These are phyloP conservation scores for Gymnocypris eckloni DNA, from an alignment of 2,797 vertebrate species.

Conservation along the genomic window DNA sequence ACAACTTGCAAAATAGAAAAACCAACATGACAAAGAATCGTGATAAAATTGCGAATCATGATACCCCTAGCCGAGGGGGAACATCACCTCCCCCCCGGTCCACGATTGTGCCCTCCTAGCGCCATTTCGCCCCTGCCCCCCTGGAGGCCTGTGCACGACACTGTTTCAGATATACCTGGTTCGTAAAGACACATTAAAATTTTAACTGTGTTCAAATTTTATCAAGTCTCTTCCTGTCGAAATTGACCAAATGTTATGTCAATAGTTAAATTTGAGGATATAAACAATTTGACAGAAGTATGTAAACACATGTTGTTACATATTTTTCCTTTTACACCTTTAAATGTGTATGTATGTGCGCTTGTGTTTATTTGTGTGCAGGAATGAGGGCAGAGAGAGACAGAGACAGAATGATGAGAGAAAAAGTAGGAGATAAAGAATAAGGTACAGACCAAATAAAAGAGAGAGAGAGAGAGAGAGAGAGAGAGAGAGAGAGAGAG, in stretches of 20 bases:
- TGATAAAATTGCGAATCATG: no score
- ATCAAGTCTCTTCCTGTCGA: background rate
- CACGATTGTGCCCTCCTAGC: no score
- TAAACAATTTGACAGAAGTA: background rate
- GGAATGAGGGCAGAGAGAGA: slow-evolving; percentile 25
- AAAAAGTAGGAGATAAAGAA: slow-evolving; percentile 38
- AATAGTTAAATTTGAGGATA: background rate
- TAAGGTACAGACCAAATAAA: slow-evolving; percentile 15
- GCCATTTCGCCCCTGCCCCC: no score
- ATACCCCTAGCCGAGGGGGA: no score
- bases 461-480: slow-evolving; percentile 11
- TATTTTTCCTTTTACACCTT: background rate
- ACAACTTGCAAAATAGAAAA: no score
- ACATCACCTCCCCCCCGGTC: no score
- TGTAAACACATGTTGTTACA: background rate
- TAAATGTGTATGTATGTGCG: background rate
- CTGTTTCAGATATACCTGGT: background rate
- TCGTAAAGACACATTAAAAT: background rate
- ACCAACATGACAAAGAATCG: no score
- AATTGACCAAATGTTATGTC: background rate
- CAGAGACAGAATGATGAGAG: slow-evolving; percentile 44
- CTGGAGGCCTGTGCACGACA: no score
- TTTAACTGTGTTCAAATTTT: background rate
- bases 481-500: background rate
- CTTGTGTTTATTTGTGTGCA: slow-evolving; percentile 1